Base-by-base conservation (phyloP, 2,797 vertebrate genomes). In the Cryptoblepharus egeriae region DNA sequence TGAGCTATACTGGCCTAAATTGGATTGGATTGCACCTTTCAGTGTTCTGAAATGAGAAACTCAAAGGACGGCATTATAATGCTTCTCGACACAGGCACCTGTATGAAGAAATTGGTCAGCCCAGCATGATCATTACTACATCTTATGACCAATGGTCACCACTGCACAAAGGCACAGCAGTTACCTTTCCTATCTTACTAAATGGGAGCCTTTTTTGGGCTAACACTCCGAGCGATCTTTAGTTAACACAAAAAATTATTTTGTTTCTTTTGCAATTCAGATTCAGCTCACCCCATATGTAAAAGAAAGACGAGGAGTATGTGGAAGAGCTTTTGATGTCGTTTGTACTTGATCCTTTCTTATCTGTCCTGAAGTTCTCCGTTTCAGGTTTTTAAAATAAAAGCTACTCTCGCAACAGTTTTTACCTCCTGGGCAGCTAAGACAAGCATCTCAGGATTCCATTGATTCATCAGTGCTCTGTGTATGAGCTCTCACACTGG, bases 181-280 rank as follows among this genome's bases (percentile, higher is more conserved):
- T 3, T 4, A 12, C 16, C 32, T 39, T 71, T 71, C 28, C 24
- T 39, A 16, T 10, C 35, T 7, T 26, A 58, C 26, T 32, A 16
- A 77, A 30, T 1, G 1, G 3, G 6, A 7, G 2, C 16, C 20
- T 49, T 52, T 65, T 71, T 39, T 65, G 13, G n/a, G 13, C 39
- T 30, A 57, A 72, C 57, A 72, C 8, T 6, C 32, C 12, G 20
- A 77, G 42, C 1, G 1, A 26, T 55, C 45, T 64, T 55, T 2
- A 63, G 37, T 7, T 39, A 30, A 63, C 39, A 63, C 18, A 20
- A 52, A 61, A 60, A 60, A 15, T 11, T 37, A 45, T 58, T 72
- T 72, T 57, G 28, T 72, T 77, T 35, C 60, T 65, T 65, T 42
- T 65, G n/a, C 68, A 26, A 28, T 77, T 83, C 45, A 72, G 60